Percentiles rank a stretch among this genome's conserved stretches.
Evolutionary conservation across 2,888 invertebrate species (phyloP).

Genomic region (Platerodrilus igneus): DNA sequence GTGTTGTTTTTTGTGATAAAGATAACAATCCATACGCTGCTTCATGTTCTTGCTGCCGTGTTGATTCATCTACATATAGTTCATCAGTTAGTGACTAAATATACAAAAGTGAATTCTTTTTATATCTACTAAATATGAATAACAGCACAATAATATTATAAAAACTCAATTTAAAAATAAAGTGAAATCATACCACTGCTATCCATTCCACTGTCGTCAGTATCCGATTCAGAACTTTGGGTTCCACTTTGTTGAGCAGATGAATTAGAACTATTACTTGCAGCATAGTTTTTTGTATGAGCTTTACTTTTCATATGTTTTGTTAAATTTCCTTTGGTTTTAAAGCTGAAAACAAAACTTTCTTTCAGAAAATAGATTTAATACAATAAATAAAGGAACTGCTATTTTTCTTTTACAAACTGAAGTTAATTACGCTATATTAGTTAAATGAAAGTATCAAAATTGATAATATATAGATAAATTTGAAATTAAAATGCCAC

Average conservation of each 20-base stretch:
- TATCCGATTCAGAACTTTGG: constrained; percentile 45
- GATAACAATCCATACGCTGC: constrained; percentile 79
- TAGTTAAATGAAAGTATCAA: too few species aligned
- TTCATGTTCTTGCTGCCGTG: constrained; percentile 75
- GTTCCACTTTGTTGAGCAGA: constrained; percentile 44
- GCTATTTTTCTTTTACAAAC: too few species aligned
- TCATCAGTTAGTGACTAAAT: too few species aligned
- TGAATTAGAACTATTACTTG: constrained; percentile 63
- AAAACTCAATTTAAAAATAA: too few species aligned
- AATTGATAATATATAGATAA: too few species aligned
- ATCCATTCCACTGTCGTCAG: constrained; percentile 64
- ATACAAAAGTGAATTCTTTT: constrained; percentile 1
- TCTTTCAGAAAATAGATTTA: too few species aligned
- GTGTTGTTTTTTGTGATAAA: constrained; percentile 56
- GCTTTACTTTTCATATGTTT: constrained; percentile 99
- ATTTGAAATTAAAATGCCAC: too few species aligned
- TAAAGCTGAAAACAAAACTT: constrained; percentile 67
- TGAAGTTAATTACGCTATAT: too few species aligned
- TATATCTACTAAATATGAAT: constrained; percentile 3
- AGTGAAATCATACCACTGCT: constrained; percentile 68
- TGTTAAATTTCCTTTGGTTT: constrained; percentile 96
- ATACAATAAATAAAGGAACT: too few species aligned
- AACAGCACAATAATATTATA: neutral
- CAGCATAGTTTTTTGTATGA: constrained; percentile 83
- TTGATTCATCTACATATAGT: constrained; percentile 60